phyloP scores from a whole-genome alignment of 2,797 vertebrate species.

The Glossophaga mutica region DNA sequence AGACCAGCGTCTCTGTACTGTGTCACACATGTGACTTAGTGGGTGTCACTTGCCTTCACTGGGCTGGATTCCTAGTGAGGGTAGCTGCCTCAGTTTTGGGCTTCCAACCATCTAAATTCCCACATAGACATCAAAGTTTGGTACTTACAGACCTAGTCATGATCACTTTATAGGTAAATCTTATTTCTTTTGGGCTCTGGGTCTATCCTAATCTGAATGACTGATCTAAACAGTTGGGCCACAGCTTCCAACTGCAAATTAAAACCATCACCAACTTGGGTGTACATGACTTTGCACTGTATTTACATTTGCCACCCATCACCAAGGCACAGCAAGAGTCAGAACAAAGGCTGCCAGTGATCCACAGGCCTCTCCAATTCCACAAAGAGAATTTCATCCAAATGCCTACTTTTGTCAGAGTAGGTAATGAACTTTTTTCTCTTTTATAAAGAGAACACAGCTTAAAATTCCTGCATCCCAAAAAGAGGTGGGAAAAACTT shows the following conservation, averaged over 20 bases:
- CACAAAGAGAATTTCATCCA: not conserved
- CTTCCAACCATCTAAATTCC: not conserved
- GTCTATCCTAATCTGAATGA: not conserved
- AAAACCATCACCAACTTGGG: not conserved
- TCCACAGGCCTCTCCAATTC: not conserved
- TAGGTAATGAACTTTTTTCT: not conserved
- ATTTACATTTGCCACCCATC: not conserved
- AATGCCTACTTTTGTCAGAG: not conserved
- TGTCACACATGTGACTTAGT: not conserved
- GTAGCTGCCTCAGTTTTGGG: not conserved
- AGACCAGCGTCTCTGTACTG: not conserved
- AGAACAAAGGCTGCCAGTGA: not conserved
- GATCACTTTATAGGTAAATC: not conserved
- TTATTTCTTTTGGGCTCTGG: not conserved
- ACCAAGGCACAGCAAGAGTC: not conserved
- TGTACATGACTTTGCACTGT: fast-evolving
- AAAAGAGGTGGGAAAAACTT: not conserved
- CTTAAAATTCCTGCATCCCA: not conserved
- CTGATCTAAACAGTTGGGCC: not conserved
- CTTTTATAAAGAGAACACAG: not conserved
- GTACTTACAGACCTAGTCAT: not conserved
- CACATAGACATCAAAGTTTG: not conserved
- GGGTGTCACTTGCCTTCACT: not conserved
- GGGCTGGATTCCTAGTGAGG: not conserved
- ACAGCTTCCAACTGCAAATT: not conserved